Percentiles rank a stretch among this genome's conserved stretches.
Conservation (phyloP, 2,797 vertebrate species). For the Thunnus albacares region DNA sequence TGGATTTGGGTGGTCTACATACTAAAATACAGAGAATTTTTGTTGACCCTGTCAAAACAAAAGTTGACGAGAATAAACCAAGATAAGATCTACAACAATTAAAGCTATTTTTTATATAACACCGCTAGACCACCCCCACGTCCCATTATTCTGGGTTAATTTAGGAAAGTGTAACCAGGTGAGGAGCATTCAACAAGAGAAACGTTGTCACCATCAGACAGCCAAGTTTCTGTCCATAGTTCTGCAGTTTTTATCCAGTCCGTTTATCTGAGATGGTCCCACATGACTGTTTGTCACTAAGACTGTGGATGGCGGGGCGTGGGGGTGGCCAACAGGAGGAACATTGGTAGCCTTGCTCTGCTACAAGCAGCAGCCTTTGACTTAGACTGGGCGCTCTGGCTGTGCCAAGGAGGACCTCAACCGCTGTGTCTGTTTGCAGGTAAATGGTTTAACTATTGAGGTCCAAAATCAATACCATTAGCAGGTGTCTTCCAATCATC, state of each 20-base stretch:
- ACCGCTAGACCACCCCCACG: no score
- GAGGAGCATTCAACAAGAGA: no score
- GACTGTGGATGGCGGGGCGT: neutral
- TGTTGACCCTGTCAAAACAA: no score
- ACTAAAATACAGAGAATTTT: no score
- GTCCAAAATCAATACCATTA: neutral
- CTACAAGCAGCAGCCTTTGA: slow-evolving; percentile 14
- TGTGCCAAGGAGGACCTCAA: neutral
- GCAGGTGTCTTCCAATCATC: neutral
- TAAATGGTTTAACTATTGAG: neutral
- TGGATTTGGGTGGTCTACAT: no score
- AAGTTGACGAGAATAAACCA: no score
- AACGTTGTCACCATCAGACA: no score
- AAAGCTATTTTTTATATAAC: no score
- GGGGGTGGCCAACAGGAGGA: slow-evolving; percentile 10
- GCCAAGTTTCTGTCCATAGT: neutral
- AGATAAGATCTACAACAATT: no score
- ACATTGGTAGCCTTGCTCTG: slow-evolving; percentile 19
- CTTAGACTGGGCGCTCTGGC: slow-evolving; percentile 7
- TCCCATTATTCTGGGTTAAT: no score
- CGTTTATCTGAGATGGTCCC: slow-evolving; percentile 25
- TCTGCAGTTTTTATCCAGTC: slow-evolving; percentile 37
- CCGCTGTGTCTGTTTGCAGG: neutral
- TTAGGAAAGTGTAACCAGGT: no score
- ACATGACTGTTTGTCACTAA: slow-evolving; percentile 27